phyloP scores from a whole-genome alignment of 2,113 vertebrate species.

The Prunella himalayana region DNA sequence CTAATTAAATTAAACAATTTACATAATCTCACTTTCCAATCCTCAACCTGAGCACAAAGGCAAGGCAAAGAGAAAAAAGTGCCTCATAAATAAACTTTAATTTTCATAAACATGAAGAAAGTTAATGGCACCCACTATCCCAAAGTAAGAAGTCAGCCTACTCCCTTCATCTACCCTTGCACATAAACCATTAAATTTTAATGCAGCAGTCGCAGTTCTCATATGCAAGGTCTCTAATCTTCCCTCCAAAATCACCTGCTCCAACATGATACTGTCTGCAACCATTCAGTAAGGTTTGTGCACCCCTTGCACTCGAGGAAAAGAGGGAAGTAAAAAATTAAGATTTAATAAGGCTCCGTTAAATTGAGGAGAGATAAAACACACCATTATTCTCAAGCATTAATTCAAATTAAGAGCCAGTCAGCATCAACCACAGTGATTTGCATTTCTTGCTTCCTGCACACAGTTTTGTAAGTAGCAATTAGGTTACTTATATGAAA shows the following conservation, averaged over 20 bases:
- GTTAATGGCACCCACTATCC: background rate
- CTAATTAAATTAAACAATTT: conserved; percentile 65
- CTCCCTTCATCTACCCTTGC: background rate
- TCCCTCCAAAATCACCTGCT: background rate
- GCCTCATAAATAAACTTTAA: conserved; percentile 32
- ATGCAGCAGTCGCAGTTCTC: background rate
- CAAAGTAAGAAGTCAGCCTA: background rate
- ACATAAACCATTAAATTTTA: background rate
- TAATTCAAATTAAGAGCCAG: background rate
- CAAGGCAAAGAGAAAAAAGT: conserved; percentile 38
- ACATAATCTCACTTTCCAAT: conserved; percentile 12
- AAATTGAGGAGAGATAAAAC: background rate
- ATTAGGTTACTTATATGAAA: background rate
- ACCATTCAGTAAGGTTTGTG: background rate
- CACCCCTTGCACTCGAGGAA: background rate
- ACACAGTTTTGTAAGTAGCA: background rate
- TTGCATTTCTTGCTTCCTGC: background rate
- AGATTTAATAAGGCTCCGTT: background rate
- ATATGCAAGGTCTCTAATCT: background rate
- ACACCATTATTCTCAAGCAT: background rate
- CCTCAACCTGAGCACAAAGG: conserved; percentile 18
- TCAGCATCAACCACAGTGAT: background rate
- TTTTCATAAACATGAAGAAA: conserved; percentile 39
- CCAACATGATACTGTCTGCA: background rate
- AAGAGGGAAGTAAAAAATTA: background rate